phyloP scores from a whole-genome alignment of 2,113 vertebrate species.

The Ptilorrhoa leucosticta region DNA sequence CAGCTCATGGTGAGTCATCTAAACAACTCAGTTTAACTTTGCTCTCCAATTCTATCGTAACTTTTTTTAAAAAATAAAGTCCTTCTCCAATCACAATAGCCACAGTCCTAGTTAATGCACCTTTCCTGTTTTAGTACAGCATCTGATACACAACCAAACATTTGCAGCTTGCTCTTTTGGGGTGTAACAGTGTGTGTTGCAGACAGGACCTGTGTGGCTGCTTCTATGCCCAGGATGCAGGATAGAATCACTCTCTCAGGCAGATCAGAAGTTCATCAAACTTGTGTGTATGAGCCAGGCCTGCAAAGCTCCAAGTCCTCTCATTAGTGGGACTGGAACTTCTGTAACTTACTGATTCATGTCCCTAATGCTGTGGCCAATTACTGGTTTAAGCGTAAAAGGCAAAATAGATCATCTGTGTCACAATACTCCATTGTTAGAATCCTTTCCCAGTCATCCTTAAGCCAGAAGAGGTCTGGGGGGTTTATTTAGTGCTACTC shows the following conservation, averaged over 20 bases:
- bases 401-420: neutral
- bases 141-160: neutral
- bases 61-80: neutral
- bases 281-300: accelerated
- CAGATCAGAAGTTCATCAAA: neutral
- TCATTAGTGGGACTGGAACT: neutral
- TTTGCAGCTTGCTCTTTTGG: neutral
- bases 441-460: neutral
- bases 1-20: conserved; percentile 39
- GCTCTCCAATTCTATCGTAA: neutral
- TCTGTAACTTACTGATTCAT: neutral
- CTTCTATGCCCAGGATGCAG: neutral
- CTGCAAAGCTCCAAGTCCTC: neutral
- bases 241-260: neutral
- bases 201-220: neutral
- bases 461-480: neutral
- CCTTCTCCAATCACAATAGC: neutral
- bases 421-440: neutral
- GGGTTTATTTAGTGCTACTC: neutral
- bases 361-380: neutral
- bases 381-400: neutral
- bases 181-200: neutral
- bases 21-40: neutral
- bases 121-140: neutral
- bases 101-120: neutral